phyloP scores from a whole-genome alignment of 1,140 invertebrate genomes.

The Whitmania pigra region DNA sequence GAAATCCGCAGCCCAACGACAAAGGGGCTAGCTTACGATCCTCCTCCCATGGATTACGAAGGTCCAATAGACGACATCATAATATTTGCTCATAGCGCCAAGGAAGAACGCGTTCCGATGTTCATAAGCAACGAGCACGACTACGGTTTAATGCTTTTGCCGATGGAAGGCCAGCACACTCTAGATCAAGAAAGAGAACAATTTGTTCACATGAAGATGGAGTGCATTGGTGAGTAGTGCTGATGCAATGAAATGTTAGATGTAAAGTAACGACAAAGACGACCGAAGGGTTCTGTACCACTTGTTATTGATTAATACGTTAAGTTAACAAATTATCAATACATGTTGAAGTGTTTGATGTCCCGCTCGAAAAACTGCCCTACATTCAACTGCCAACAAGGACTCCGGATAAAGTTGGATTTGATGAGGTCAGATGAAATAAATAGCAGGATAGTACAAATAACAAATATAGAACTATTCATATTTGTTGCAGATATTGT shows the following conservation, averaged over 20 bases:
- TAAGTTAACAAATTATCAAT: no score
- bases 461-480: neutral
- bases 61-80: slow-evolving; percentile 87
- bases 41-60: slow-evolving; percentile 49
- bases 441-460: no score
- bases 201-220: slow-evolving; percentile 63
- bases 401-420: slow-evolving; percentile 19
- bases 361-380: slow-evolving; percentile 16
- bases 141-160: slow-evolving; percentile 71
- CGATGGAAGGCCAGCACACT: slow-evolving; percentile 57
- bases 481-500: neutral
- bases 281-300: neutral
- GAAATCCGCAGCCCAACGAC: slow-evolving; percentile 54
- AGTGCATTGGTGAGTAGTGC: slow-evolving; percentile 49
- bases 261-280: no score
- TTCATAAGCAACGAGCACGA: slow-evolving; percentile 65
- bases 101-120: slow-evolving; percentile 50
- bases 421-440: slow-evolving; percentile 21
- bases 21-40: slow-evolving; percentile 61
- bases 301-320: neutral
- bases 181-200: slow-evolving; percentile 57
- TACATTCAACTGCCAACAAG: slow-evolving; percentile 17
- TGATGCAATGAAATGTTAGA: no score
- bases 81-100: slow-evolving; percentile 74
- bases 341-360: slow-evolving; percentile 15